Evolutionary conservation across 2,113 vertebrate species (phyloP), one percentile per base, ranked within the genome.

Genomic region (Melanotaenia duboulayi): DNA sequence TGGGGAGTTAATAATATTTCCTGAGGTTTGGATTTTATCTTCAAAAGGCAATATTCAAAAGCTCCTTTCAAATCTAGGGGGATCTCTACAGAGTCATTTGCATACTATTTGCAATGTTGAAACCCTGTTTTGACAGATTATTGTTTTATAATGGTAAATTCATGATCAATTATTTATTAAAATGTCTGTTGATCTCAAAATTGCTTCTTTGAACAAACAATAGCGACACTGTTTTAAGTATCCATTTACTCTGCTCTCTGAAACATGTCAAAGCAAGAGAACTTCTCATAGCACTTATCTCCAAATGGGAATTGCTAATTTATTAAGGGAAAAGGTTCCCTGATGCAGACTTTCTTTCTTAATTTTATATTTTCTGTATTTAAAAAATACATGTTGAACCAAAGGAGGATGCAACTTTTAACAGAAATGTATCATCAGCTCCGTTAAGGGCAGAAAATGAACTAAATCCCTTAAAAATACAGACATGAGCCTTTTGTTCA

Each of bases 111-210:
- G 74, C 42, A 66, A 72, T 23, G 59, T 13, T 11, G 28, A 64
- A 75, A 65, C 70, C 58, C 70, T 72, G 67, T 78, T 87, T 72
- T 83, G 81, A 79, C 83, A 78, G 62, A 80, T 88, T 54, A 72
- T 87, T 82, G 81, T 88, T 88, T 87, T 76, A 86, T 71, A 76
- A 89, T 75, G 71, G 46, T 80, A 88, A 86, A 86, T 81, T 76
- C 56, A 74, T 54, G 48, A 77, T 88, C 76, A 90, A 84, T 90
- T 85, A 93, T 91, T 93, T 87, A 91, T 85, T 61, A 78, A 90
- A 88, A 87, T 81, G 87, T 83, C 87, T 83, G 51, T 20, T 39
- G 52, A 66, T 82, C 57, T 83, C 69, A 81, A 84, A 88, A 79
- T 65, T 66, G 52, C 69, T 75, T 72, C 77, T 87, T 80, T 89